Base-by-base conservation (phyloP, 1,140 invertebrate genomes). In the Pseudomyrmex pallidus region DNA sequence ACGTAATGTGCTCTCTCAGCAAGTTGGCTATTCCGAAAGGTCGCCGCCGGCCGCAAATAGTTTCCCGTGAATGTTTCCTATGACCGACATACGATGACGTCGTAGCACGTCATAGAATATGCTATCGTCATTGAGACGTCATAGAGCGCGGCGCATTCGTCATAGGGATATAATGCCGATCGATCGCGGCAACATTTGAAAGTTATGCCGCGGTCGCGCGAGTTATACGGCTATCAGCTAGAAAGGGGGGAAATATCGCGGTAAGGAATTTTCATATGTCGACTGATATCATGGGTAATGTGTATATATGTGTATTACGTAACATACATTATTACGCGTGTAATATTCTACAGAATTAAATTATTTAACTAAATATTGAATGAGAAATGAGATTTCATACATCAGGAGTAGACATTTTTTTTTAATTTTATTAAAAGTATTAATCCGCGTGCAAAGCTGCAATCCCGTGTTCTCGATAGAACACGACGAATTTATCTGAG, bases 91-190 rank as follows among this genome's bases (percentile, higher is more conserved):
- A 57, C 57, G 20, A 48, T 82, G 86, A 88, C 83, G 87, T 82
- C 83, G 54, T 73, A 87, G 0, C 56, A 54, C 64, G 76, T 76
- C 83, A 68, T 88, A 50, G 86, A 85, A 85, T 74, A 74, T 68
- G 83, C 74, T 70, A 87, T 57, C 35, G 68, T 48, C 74, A 15
- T 25, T 17, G 74, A 57, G 17, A 86, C 86, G 86, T 88, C 86
- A 88, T 17, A 48, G 52, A 54, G 20, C 52, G 17, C 44, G 50
- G 48, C 50, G 50, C 54, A 48, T 82, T 87, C 82, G 63, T 87
- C 85, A 76, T 50, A 17, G 59, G 17, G 35, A 62, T 25, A 17
- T 84, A 83, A 87, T 82, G 74, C 52, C 50, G 44, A 73, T 84
- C 86, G 74, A 87, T 82, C 17, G 46, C 20, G 50, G 13, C 59